These are phyloP conservation scores for Sipha flava DNA, from an alignment of 1,140 invertebrate species.

Conservation along the genomic window DNA sequence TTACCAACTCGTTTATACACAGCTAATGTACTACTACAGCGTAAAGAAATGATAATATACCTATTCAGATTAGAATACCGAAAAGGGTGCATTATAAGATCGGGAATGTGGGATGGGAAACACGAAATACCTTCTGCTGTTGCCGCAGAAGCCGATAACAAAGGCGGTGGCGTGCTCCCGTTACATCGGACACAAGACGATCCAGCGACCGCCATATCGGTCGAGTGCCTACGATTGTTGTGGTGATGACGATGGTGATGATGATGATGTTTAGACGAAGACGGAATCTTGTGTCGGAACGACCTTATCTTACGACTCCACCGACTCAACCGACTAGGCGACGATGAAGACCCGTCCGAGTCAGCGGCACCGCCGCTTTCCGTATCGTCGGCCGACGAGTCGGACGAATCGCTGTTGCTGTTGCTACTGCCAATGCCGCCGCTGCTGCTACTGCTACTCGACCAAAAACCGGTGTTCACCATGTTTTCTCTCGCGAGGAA, in stretches of 20 bases:
- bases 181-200: not conserved
- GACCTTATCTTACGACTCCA: slow-evolving; percentile 15
- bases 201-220: not conserved
- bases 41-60: too few relatives aligned
- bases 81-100: too few relatives aligned
- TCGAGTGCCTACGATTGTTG: not conserved
- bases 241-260: not conserved
- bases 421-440: not conserved
- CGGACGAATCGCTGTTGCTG: not conserved
- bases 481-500: not conserved
- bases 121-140: not conserved
- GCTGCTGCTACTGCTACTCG: slow-evolving; percentile 1
- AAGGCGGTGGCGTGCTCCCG: not conserved
- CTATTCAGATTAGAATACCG: too few relatives aligned
- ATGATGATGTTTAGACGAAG: not conserved
- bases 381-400: not conserved
- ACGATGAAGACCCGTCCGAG: not conserved
- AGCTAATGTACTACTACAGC: too few relatives aligned
- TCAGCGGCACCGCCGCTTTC: not conserved
- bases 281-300: slow-evolving; percentile 1
- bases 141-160: not conserved
- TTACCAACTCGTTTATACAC: too few relatives aligned
- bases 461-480: not conserved
- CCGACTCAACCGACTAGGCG: not conserved
- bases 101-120: too few relatives aligned